Evolutionary conservation across 2,888 invertebrate genomes (phyloP), one percentile per base, ranked within the genome.

Genomic region (Sepiola atlantica): DNA sequence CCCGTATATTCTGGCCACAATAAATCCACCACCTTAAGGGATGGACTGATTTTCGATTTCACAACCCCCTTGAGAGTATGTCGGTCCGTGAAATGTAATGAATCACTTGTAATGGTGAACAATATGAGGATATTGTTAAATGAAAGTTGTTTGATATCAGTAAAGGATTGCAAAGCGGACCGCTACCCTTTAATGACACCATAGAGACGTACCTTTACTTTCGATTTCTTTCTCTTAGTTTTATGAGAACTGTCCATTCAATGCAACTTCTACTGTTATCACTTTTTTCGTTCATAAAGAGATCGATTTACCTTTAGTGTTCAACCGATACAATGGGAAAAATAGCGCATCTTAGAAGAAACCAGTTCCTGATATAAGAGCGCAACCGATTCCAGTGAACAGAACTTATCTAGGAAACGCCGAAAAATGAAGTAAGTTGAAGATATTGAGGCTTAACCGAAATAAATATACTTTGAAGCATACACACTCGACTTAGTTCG

Each of bases 31-130:
- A 16, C n/a, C 77, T 77, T 77, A 16, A 77, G n/a, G n/a, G 32
- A 77, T 77, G 16, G 77, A 77, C n/a, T 77, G 77, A 77, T 77
- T 77, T 77, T 77, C 77, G 77, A n/a, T 77, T 77, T 77, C n/a
- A 18, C 77, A 77, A n/a, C 77, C 14, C 77, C n/a, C 77, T 1
- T 16, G 77, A 16, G n/a, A 18, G 45, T 4, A 45, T n/a, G 77
- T 32, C 14, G 16, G 32, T n/a, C 77, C n/a, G 77, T 77, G n/a
- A 45, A 77, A n/a, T 77, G 77, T 77, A n/a, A 77, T 77, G 77
- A 77, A 77, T 77, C 16, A n/a, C 16, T n/a, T 77, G n/a, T n/a
- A n/a, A 77, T 10, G 77, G 3, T n/a, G 77, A 77, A 77, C 77
- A 77, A 77, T 77, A 77, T 77, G 77, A 32, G 14, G n/a, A 16